phyloP scores from a whole-genome alignment of 1,140 invertebrate genomes.

The Aphidius ervi region DNA sequence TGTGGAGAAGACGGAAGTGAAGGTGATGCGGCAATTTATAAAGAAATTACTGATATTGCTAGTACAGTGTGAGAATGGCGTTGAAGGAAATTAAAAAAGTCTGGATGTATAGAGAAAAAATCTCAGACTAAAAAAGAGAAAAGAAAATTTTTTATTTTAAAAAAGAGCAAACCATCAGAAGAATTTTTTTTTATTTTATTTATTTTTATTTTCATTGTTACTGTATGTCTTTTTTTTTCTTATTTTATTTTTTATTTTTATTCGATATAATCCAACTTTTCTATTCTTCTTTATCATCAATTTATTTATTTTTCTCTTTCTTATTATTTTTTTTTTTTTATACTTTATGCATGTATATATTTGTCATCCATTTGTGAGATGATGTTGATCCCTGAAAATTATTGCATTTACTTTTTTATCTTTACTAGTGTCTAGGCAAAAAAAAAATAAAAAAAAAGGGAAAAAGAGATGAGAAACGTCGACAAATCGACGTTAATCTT shows the following conservation, averaged over 20 bases:
- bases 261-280: too few relatives aligned
- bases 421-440: too few relatives aligned
- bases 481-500: constrained; percentile 7
- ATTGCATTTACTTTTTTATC: background rate
- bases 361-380: background rate
- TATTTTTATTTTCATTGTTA: too few relatives aligned
- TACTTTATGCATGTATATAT: background rate
- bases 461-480: background rate
- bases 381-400: constrained; percentile 5
- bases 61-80: background rate
- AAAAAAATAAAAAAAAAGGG: too few relatives aligned
- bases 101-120: constrained; percentile 7
- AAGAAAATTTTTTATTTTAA: background rate
- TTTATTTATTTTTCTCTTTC: constrained; percentile 4
- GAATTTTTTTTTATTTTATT: too few relatives aligned
- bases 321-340: background rate
- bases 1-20: too few relatives aligned
- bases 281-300: too few relatives aligned
- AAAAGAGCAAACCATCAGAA: too few relatives aligned
- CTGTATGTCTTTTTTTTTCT: too few relatives aligned
- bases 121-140: background rate
- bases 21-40: constrained; percentile 7
- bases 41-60: constrained; percentile 16
- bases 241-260: too few relatives aligned
- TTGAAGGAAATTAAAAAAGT: constrained; percentile 16